A percentile compares a stretch with the other conserved stretches of the same genome.
Conservation (phyloP, 2,113 vertebrate genomes). For the Crotalus horridus region DNA sequence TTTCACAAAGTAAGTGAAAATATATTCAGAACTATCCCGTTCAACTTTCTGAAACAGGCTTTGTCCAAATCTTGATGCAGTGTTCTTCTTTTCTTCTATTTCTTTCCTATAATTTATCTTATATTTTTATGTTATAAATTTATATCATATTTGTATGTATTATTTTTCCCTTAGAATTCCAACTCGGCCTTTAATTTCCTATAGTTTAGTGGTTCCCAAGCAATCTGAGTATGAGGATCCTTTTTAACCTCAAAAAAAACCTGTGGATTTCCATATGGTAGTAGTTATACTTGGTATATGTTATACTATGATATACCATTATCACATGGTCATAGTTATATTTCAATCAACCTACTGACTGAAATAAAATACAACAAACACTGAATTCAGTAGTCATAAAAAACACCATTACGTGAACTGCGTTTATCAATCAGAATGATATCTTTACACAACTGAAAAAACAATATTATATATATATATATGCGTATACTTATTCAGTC, state of each 20-base stretch:
- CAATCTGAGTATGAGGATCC: background rate
- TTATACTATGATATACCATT: background rate
- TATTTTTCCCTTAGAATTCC: too few relatives aligned
- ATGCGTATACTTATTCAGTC: background rate
- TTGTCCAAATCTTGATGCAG: too few relatives aligned
- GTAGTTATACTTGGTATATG: background rate
- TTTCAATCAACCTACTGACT: background rate
- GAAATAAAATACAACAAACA: background rate
- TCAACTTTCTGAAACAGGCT: too few relatives aligned
- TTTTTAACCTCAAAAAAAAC: background rate
- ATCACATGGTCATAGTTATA: background rate
- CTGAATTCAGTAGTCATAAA: background rate
- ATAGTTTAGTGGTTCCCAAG: too few relatives aligned
- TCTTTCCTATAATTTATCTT: too few relatives aligned
- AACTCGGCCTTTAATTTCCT: too few relatives aligned
- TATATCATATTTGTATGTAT: too few relatives aligned
- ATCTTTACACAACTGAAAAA: background rate
- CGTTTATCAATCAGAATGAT: background rate
- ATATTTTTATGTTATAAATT: too few relatives aligned
- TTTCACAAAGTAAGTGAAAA: too few relatives aligned
- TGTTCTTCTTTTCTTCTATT: too few relatives aligned
- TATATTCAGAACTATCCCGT: too few relatives aligned
- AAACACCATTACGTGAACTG: background rate
- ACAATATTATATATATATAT: background rate
- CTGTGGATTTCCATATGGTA: background rate